Evolutionary conservation across 1,140 invertebrate species (phyloP).

Genomic region (Drosophila kurseongensis): DNA sequence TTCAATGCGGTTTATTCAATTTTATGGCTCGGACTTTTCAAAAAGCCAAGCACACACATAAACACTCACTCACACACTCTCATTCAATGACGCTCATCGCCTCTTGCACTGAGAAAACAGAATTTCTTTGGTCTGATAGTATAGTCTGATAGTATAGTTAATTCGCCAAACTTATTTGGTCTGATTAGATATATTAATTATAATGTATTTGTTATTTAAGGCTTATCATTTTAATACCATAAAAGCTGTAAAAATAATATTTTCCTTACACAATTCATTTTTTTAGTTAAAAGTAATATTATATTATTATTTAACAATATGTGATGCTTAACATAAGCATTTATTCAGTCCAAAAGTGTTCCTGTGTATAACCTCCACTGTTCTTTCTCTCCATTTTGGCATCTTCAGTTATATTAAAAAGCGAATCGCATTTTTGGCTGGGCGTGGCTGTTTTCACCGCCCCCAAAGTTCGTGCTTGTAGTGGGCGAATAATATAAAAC

Average conservation of each 20-base stretch:
- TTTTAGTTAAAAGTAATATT: too few relatives aligned
- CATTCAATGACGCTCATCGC: slow-evolving; percentile 16
- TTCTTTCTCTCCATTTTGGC: slow-evolving; percentile 5
- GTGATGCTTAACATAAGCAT: neutral
- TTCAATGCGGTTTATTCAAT: slow-evolving; percentile 82
- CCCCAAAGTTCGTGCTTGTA: slow-evolving; percentile 32
- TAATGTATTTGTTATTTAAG: too few relatives aligned
- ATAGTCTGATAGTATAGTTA: too few relatives aligned
- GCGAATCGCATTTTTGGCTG: slow-evolving; percentile 78
- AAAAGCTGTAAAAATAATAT: too few relatives aligned
- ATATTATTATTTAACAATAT: too few relatives aligned
- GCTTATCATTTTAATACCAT: too few relatives aligned
- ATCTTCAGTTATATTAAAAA: slow-evolving; percentile 70
- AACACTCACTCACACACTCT: slow-evolving; percentile 23
- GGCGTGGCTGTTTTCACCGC: slow-evolving; percentile 48
- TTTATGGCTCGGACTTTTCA: slow-evolving; percentile 81
- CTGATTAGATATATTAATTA: too few relatives aligned
- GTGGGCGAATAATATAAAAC: slow-evolving; percentile 64
- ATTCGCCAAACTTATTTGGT: too few relatives aligned
- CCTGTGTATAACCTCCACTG: neutral
- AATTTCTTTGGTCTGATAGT: too few relatives aligned
- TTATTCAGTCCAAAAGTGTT: neutral
- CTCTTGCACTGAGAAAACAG: neutral
- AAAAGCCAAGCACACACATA: slow-evolving; percentile 65
- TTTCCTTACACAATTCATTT: too few relatives aligned